Base-by-base conservation (phyloP, 1,140 invertebrate species). In the Drosophila funebris region DNA sequence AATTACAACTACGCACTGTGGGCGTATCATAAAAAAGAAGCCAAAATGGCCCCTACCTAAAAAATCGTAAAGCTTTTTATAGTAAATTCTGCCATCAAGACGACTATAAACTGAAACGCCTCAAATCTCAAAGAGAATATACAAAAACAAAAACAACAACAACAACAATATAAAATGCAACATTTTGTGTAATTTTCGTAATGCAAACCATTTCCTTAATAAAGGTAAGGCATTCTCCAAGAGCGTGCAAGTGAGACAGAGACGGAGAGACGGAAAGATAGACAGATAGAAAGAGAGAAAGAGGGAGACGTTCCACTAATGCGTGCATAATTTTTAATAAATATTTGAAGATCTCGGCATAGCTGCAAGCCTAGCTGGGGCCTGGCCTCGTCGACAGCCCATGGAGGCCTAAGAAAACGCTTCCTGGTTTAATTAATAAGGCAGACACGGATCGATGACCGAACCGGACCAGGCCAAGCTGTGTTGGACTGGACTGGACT, bases 291-390 rank as follows among this genome's bases (percentile, higher is more conserved):
- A 9, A 56, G 53, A 41, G 46, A 56, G n/a, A 37, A 24, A 43
- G 1, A 29, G 5, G 24, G 43, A 53, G 56, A 61, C 18, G 57
- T 27, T 58, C 44, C 44, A 61, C 82, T 87, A 87, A 87, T 87
- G 82, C 82, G 82, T 87, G 82, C 82, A 87, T 87, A 87, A 87
- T 87, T 87, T 87, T 87, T 87, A 88, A 87, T 87, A 88, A 82
- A 88, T 87, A 78, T 88, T 88, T 82, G 70, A 78, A 85, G 82
- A 77, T 87, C 82, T 80, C 50, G 54, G 48, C 63, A 62, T 79
- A 74, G 56, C 77, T 87, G 79, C 72, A 66, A 57, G 64, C 44
- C 41, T 48, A 52, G 46, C 31, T 37, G 33, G 50, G 2, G 57
- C 8, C 50, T 54, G 9, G 46, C 33, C 33, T 36, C 14, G 18